Conservation (phyloP, 2,888 invertebrate genomes). For the Heteropelma amictum region DNA sequence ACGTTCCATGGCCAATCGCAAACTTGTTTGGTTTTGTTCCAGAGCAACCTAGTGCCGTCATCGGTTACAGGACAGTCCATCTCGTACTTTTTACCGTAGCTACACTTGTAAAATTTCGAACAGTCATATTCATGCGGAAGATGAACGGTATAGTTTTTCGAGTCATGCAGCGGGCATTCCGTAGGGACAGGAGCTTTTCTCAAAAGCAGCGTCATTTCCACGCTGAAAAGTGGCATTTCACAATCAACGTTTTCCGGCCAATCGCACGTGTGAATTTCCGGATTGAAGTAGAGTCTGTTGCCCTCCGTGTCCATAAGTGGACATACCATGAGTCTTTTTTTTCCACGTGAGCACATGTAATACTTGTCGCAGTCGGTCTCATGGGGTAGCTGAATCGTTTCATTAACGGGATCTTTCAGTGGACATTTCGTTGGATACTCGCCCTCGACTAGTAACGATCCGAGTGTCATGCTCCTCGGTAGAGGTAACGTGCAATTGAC, state of each 20-base stretch:
- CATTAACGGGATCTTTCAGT: not conserved
- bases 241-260: constrained; percentile 43
- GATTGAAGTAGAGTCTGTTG: constrained; percentile 53
- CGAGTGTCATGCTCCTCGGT: not conserved
- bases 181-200: not conserved
- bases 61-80: constrained; percentile 52
- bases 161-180: constrained; percentile 50
- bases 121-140: constrained; percentile 59
- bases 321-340: constrained; percentile 48
- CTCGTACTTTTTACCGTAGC: constrained; percentile 33
- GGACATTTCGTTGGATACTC: constrained; percentile 54
- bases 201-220: not conserved
- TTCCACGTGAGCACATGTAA: constrained; percentile 58
- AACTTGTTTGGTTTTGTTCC: constrained; percentile 39
- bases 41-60: constrained; percentile 28
- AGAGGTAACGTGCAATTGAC: constrained; percentile 52
- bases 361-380: constrained; percentile 55
- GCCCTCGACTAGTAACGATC: too few relatives aligned
- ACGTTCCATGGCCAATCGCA: constrained; percentile 57
- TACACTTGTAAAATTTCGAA: constrained; percentile 63
- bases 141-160: constrained; percentile 19
- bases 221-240: constrained; percentile 44
- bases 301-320: constrained; percentile 16
- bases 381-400: constrained; percentile 17
- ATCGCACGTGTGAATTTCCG: constrained; percentile 27